Conservation (phyloP, 1,140 invertebrate genomes). For the Dendrolimus kikuchii region DNA sequence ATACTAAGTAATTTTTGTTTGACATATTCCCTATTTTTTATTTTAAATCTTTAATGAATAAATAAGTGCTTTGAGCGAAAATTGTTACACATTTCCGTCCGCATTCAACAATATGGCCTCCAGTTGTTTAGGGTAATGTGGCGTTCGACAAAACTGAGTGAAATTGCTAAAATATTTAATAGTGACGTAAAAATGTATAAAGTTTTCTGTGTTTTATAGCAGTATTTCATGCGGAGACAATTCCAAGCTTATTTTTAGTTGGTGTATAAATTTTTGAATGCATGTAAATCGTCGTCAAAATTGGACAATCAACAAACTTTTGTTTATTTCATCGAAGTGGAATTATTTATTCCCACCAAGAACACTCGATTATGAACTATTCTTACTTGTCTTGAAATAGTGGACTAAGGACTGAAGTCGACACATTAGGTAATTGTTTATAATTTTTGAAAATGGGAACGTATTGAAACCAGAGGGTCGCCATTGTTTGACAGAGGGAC, state of each 20-base stretch:
- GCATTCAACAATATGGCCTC: constrained; percentile 71
- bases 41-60: too few species aligned
- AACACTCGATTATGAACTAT: constrained; percentile 64
- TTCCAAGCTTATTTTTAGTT: constrained; percentile 50
- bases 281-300: constrained; percentile 54
- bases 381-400: constrained; percentile 57
- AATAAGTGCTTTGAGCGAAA: too few species aligned
- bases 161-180: constrained; percentile 65
- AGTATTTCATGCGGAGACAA: constrained; percentile 59
- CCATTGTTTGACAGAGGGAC: constrained; percentile 69
- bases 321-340: constrained; percentile 68
- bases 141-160: constrained; percentile 69
- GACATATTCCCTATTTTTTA: too few species aligned
- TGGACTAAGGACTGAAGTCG: constrained; percentile 55
- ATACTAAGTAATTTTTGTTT: too few species aligned
- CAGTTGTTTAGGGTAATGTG: constrained; percentile 73
- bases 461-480: constrained; percentile 57
- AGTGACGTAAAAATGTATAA: constrained; percentile 65
- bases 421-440: constrained; percentile 63
- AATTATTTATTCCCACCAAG: constrained; percentile 49
- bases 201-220: constrained; percentile 66
- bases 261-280: constrained; percentile 62
- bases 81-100: constrained; percentile 27
- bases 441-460: constrained; percentile 35
- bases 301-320: constrained; percentile 73